Conservation (phyloP, 2,888 invertebrate species). For the Sycophila texana region DNA sequence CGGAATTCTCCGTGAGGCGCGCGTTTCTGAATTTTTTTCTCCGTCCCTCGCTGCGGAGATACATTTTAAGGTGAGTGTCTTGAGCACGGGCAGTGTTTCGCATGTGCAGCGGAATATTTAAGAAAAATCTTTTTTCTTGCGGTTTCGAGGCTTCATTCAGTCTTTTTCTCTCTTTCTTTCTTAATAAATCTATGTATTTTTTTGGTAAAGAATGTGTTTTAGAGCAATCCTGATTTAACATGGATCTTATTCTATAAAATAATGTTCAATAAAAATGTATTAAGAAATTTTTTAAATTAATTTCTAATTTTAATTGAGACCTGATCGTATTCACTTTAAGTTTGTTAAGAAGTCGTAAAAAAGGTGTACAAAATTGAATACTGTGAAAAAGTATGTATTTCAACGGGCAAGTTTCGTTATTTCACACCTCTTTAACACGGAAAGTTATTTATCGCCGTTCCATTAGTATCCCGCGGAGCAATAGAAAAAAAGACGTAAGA, state of each 20-base stretch:
- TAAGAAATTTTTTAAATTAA: too few relatives aligned
- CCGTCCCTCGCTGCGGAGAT: neutral
- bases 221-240: too few relatives aligned
- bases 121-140: too few relatives aligned
- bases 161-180: too few relatives aligned
- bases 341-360: constrained; percentile 8
- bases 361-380: constrained; percentile 30
- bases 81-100: neutral
- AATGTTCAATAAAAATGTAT: too few relatives aligned
- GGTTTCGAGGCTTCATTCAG: too few relatives aligned
- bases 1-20: neutral
- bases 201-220: too few relatives aligned
- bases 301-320: too few relatives aligned
- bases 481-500: constrained; percentile 20
- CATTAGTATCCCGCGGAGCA: constrained; percentile 31
- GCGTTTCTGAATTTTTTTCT: neutral
- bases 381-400: constrained; percentile 3
- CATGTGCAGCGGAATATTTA: too few relatives aligned
- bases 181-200: too few relatives aligned
- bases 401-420: constrained; percentile 29
- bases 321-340: too few relatives aligned
- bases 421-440: constrained; percentile 50
- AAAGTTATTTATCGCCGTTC: constrained; percentile 49
- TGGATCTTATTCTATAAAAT: too few relatives aligned
- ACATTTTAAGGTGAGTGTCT: constrained; percentile 39